These are phyloP conservation scores for Hydractinia symbiolongicarpus DNA, from an alignment of 30 jellyfish, hydroid and myxozoan genomes.

Conservation along the genomic window DNA sequence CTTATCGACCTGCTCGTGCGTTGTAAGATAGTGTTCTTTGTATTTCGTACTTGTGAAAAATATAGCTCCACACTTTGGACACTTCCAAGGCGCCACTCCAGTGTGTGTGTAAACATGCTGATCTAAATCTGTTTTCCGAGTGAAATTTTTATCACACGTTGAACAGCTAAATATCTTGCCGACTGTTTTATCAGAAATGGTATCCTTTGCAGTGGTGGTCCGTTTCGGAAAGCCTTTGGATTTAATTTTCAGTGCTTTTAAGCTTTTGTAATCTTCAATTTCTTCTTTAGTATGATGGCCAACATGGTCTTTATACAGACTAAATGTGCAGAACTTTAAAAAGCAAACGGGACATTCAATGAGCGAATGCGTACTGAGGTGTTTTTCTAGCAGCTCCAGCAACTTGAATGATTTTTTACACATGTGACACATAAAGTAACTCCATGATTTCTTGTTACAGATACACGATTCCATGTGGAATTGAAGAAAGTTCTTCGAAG, in stretches of 20 bases:
- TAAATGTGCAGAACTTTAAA: not conserved
- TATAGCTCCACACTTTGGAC: conserved; percentile 4
- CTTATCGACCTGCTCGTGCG: not conserved
- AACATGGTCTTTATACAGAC: not conserved
- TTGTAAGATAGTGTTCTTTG: conserved; percentile 11
- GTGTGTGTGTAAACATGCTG: not conserved
- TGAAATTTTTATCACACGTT: not conserved
- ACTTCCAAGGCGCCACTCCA: conserved; percentile 1
- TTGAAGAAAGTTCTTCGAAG: not conserved
- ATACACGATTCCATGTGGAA: conserved; percentile 4
- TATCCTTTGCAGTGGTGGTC: no score
- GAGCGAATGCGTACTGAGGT: not conserved
- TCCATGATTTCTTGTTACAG: not conserved
- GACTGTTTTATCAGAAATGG: not conserved
- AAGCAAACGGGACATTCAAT: conserved; percentile 11
- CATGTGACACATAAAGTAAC: not conserved
- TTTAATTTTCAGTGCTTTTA: not conserved
- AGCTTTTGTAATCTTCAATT: not conserved
- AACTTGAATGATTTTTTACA: not conserved
- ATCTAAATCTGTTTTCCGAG: conserved; percentile 14
- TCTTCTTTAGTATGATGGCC: not conserved
- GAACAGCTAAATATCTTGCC: not conserved
- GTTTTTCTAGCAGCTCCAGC: not conserved
- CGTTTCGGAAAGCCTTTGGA: not conserved
- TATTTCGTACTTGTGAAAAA: conserved; percentile 6